Percentiles rank a stretch among this genome's conserved stretches.
phyloP scores from a whole-genome alignment of 2,113 vertebrate species.

The Struthidea cinerea region DNA sequence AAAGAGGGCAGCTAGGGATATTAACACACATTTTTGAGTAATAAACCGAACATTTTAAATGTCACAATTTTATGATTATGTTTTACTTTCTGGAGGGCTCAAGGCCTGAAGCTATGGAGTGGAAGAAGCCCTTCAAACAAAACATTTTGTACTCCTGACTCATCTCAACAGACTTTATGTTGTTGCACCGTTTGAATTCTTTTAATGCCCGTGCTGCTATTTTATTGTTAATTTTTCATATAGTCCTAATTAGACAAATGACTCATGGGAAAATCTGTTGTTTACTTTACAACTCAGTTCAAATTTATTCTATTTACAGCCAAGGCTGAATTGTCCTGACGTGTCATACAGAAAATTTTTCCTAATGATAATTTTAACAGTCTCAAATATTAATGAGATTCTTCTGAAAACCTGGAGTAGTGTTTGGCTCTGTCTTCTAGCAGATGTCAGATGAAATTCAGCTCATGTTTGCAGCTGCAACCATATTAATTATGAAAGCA shows the following conservation, averaged over 20 bases:
- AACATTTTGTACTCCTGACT: neutral
- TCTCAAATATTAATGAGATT: slow-evolving; percentile 22
- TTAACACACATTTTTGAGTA: accelerated
- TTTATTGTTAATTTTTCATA: slow-evolving; percentile 1
- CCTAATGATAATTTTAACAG: neutral
- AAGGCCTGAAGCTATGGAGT: neutral
- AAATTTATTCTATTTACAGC: neutral
- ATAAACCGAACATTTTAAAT: neutral
- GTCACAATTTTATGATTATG: neutral
- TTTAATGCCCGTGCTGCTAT: neutral
- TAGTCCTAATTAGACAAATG: neutral
- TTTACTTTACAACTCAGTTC: neutral
- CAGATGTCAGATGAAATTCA: neutral
- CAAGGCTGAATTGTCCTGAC: neutral
- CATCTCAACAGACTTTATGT: neutral
- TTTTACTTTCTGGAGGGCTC: neutral
- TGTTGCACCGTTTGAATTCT: neutral
- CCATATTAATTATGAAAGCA: slow-evolving; percentile 1
- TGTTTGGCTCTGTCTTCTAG: neutral
- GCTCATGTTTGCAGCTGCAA: slow-evolving; percentile 5
- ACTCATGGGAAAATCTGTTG: neutral
- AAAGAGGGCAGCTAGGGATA: neutral
- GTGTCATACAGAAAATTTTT: neutral
- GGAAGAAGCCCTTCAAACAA: neutral
- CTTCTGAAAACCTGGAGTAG: neutral